phyloP scores from a whole-genome alignment of 2,797 vertebrate species.

The Geotrypetes seraphini region DNA sequence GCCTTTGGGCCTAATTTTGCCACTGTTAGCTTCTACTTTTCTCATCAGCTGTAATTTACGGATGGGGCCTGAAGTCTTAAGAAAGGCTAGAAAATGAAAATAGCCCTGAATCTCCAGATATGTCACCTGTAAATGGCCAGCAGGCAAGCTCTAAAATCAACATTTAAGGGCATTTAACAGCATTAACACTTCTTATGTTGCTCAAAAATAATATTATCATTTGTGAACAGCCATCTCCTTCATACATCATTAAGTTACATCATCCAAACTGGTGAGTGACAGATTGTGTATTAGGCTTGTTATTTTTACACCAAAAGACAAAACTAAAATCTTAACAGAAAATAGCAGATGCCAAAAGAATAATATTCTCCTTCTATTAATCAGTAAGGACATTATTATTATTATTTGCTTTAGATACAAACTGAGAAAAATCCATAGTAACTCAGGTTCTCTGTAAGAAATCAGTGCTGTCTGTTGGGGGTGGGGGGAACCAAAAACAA shows the following conservation, averaged over 20 bases:
- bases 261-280: conserved; percentile 34
- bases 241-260: conserved; percentile 40
- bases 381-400: no score
- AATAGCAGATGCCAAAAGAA: background rate
- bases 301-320: no score
- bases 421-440: no score
- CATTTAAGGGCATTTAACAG: conserved; percentile 44
- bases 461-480: no score
- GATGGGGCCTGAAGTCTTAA: conserved; percentile 46
- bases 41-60: conserved; percentile 69
- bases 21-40: conserved; percentile 66
- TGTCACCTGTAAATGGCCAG: conserved; percentile 56
- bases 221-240: conserved; percentile 41
- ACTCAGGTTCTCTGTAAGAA: no score
- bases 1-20: conserved; percentile 71
- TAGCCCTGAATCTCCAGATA: conserved; percentile 40
- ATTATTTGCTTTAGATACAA: no score
- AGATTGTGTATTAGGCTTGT: no score
- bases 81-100: conserved; percentile 47
- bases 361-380: no score
- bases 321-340: no score
- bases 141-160: conserved; percentile 39
- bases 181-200: conserved; percentile 40
- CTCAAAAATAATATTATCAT: conserved; percentile 43
- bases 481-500: no score